Evolutionary conservation across 1,140 invertebrate species (phyloP).

Genomic region (Phthorimaea operculella): DNA sequence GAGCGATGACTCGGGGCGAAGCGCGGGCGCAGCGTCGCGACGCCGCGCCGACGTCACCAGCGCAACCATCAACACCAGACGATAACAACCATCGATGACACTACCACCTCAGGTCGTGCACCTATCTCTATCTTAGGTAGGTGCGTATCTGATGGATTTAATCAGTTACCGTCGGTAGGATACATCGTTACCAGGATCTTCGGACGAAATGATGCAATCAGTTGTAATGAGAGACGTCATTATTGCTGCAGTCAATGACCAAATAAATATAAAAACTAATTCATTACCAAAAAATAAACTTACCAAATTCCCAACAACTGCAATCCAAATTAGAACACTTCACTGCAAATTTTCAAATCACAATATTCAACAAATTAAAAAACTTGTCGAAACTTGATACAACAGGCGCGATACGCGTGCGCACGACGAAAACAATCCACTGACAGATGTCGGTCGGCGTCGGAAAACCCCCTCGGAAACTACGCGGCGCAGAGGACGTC

Average conservation of each 20-base stretch:
- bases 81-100: conserved; percentile 8
- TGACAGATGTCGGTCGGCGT: conserved; percentile 52
- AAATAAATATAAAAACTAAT: too few species aligned
- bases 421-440: conserved; percentile 53
- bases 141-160: too few species aligned
- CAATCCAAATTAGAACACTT: conserved; percentile 49
- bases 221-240: background rate
- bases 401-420: conserved; percentile 48
- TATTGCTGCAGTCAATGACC: background rate
- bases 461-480: conserved; percentile 60
- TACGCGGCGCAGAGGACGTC: conserved; percentile 39
- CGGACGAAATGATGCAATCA: conserved; percentile 3
- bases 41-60: conserved; percentile 25
- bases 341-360: conserved; percentile 17
- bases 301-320: conserved; percentile 42
- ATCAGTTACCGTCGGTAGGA: too few species aligned
- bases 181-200: background rate
- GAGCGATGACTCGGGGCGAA: conserved; percentile 63
- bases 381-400: conserved; percentile 58
- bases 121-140: background rate
- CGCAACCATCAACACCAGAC: conserved; percentile 9
- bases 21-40: conserved; percentile 57
- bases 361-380: conserved; percentile 25
- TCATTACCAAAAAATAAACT: conserved; percentile 18
- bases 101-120: background rate